Evolutionary conservation across 2,888 invertebrate genomes (phyloP), one percentile per base, ranked within the genome.

Genomic region (Drosophila diplacantha): DNA sequence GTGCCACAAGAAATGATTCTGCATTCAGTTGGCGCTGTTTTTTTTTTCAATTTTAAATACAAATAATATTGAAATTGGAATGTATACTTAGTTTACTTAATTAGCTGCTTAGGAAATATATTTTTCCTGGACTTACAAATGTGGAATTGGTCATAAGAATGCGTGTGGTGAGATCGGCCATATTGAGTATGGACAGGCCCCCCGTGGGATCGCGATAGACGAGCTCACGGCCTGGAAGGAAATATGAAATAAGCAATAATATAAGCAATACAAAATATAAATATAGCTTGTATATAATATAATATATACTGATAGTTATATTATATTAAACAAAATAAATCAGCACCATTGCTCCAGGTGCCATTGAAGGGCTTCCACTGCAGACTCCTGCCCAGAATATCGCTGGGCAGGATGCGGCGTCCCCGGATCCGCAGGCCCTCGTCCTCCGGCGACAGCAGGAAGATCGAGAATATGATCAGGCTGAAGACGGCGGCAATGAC

Each of bases 401-500:
- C 93, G 44, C 92, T 91, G 63, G 95, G 89, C 16, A 92, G 90
- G 49, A 95, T 92, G 77, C 93, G 91, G 49, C 91, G 87, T 32
- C 94, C 93, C 66, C 91, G 90, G 53, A 92, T 91, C 55, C 94
- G 89, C 35, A 93, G 91, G 1, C 93, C 93, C 83, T 93, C 93
- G 79, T 88, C 88, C 78, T 88, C 88, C 5, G 97, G 97, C 14
- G 96, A 96, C 61, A 97, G 93, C 69, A 97, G 90, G 39, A 96
- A 93, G 85, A 98, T 96, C 80, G 97, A 96, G 89, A 96, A 94
- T 74, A 97, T 93, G 74, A 97, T 96, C 79, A 96, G 92, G 47
- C 95, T 95, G 79, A 96, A 92, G 34, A 97, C 96, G 31, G 94
- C 93, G 22, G 95, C 93, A 76, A 97, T 97, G 75, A 98, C 97